Conservation (phyloP, 2,113 vertebrate genomes). For the Delphinus delphis region DNA sequence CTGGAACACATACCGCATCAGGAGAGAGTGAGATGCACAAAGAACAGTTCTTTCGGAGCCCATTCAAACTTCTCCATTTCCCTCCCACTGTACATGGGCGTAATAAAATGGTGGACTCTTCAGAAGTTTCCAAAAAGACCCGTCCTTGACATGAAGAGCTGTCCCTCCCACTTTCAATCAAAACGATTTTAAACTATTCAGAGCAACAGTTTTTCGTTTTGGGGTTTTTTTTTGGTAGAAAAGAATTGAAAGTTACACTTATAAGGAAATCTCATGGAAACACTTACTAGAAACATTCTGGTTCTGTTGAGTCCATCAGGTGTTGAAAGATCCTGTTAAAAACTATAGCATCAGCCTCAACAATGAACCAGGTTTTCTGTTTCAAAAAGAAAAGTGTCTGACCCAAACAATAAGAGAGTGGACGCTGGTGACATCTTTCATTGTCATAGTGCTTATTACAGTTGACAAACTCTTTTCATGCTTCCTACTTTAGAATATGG, state of each 20-base stretch:
- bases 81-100: slow-evolving; percentile 65
- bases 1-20: slow-evolving; percentile 75
- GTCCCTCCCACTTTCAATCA: background rate
- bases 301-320: background rate
- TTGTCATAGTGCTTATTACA: background rate
- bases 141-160: slow-evolving; percentile 52
- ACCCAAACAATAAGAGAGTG: background rate
- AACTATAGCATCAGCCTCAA: background rate
- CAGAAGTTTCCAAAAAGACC: slow-evolving; percentile 56
- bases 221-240: background rate
- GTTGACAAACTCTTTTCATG: background rate
- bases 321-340: background rate
- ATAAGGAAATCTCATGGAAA: background rate
- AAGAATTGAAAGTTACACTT: background rate
- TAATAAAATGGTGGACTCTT: slow-evolving; percentile 70
- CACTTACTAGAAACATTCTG: background rate
- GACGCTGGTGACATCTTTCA: background rate
- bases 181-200: slow-evolving; percentile 6
- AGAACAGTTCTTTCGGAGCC: slow-evolving; percentile 53
- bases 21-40: slow-evolving; percentile 80
- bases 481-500: background rate
- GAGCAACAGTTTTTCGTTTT: background rate
- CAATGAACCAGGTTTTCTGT: background rate
- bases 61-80: slow-evolving; percentile 53
- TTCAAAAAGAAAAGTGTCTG: background rate